Percentiles rank a stretch among this genome's conserved stretches.
Evolutionary conservation across 2,888 invertebrate genomes (phyloP).

Genomic region (Hermaeophaga mercurialis): DNA sequence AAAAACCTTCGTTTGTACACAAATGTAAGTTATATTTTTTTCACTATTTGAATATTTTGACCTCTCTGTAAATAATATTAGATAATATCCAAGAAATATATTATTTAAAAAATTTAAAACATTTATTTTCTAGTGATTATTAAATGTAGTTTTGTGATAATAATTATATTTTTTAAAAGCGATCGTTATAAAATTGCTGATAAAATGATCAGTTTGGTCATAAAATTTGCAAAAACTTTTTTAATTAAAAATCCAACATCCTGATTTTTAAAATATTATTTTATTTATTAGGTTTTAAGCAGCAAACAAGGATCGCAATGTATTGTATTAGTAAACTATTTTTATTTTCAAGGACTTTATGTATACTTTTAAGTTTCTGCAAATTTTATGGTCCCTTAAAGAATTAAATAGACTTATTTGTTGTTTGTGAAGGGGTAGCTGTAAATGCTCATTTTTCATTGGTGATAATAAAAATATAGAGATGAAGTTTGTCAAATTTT

Average conservation of each 20-base stretch:
- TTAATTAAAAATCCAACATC: too few species aligned
- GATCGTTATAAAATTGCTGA: slow-evolving; percentile 13
- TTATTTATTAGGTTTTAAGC: too few species aligned
- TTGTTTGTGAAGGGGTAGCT: slow-evolving; percentile 26
- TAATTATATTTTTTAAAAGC: slow-evolving; percentile 24
- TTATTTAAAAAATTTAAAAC: slow-evolving; percentile 45
- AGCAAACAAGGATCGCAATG: too few species aligned
- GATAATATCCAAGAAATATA: slow-evolving; percentile 19
- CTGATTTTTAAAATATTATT: too few species aligned
- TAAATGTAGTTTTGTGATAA: slow-evolving; percentile 53
- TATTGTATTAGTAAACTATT: too few species aligned
- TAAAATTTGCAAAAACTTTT: slow-evolving; percentile 4
- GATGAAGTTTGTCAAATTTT: slow-evolving; percentile 9
- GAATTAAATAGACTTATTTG: slow-evolving; percentile 9
- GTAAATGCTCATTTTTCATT: slow-evolving; percentile 23
- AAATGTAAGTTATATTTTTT: too few species aligned
- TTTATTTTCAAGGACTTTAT: too few species aligned
- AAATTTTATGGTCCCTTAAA: slow-evolving; percentile 1
- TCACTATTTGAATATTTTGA: background rate
- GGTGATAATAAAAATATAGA: slow-evolving; percentile 20
- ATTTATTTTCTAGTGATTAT: slow-evolving; percentile 44
- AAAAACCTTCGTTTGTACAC: too few species aligned
- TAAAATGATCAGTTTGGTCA: slow-evolving; percentile 15
- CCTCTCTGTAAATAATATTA: slow-evolving; percentile 1
- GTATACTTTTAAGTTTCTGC: slow-evolving; percentile 7